phyloP scores from a whole-genome alignment of 2,113 vertebrate species.

The Megaceryle maxima region DNA sequence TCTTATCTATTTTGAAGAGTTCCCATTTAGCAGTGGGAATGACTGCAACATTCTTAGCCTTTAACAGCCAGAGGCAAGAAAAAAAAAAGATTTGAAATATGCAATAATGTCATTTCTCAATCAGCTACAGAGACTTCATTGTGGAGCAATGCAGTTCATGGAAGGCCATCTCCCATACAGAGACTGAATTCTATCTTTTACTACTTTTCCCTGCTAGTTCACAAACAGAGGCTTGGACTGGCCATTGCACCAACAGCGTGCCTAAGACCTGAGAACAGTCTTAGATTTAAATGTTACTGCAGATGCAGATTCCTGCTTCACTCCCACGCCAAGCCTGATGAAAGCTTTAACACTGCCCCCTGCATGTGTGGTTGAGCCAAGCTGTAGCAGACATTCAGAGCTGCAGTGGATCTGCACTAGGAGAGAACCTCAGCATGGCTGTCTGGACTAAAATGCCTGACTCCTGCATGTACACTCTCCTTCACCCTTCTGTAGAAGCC shows the following conservation, averaged over 20 bases:
- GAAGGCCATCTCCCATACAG: background rate
- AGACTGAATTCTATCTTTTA: background rate
- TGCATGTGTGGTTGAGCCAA: background rate
- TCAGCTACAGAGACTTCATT: background rate
- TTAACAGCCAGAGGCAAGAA: background rate
- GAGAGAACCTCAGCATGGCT: background rate
- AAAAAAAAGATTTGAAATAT: background rate
- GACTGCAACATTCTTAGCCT: background rate
- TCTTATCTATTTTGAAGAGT: background rate
- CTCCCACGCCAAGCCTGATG: background rate
- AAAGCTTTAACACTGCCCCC: background rate
- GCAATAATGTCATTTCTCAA: background rate
- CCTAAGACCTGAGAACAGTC: background rate
- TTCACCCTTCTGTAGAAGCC: background rate
- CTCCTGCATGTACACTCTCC: background rate
- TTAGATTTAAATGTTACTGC: background rate
- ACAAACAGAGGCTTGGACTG: background rate
- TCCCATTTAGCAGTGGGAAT: background rate
- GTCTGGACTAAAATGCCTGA: background rate
- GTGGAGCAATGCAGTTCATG: background rate
- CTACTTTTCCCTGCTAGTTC: background rate
- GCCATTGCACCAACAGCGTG: background rate
- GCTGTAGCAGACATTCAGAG: background rate
- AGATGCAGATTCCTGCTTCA: background rate
- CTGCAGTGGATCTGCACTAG: background rate